Evolutionary conservation across 2,888 invertebrate species (phyloP), one percentile per base, ranked within the genome.

Genomic region (Trachelus stipa): DNA sequence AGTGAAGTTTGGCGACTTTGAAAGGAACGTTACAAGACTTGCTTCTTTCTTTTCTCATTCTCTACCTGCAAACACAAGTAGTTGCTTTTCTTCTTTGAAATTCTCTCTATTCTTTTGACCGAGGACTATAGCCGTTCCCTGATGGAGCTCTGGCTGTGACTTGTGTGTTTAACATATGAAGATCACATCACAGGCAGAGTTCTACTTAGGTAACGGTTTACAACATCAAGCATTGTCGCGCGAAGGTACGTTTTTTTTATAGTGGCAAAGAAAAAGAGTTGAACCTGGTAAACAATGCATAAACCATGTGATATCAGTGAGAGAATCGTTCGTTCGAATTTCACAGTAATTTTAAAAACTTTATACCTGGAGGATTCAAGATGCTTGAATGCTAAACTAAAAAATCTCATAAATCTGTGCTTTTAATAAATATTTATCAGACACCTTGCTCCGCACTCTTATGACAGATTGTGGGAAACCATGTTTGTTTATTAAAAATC

Each of bases 141-240:
- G 92, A 95, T 95, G 94, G 96, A 93, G 93, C 95, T 96, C 94
- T 92, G 93, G 92, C 95, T 95, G 96, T 96, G 96, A 96, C 94
- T 92, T 95, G 96, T 97, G 95, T 95, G 91, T 92, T 91, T 87
- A 89, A 84, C 85, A 88, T 85, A 85, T 85, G 79, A 84, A 83
- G 86, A 85, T 95, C 96, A 96, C 97, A 97, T 97, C 97, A 97
- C 97, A 97, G 97, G 96, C 97, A 96, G 96, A 97, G 97, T 97
- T 97, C 97, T 96, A 96, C 96, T 96, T 96, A 92, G 93, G 95
- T 90, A 86, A 85, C 87, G 87, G 87, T 86, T 87, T 85, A 83
- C 79, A 83, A 80, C 90, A 87, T 83, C 90, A 79, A 84, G 79
- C 69, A 81, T 82, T 79, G 78, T 82, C 76, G 78, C 79, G 79